phyloP scores from a whole-genome alignment of 2,797 vertebrate genomes.

The Myotis myotis region DNA sequence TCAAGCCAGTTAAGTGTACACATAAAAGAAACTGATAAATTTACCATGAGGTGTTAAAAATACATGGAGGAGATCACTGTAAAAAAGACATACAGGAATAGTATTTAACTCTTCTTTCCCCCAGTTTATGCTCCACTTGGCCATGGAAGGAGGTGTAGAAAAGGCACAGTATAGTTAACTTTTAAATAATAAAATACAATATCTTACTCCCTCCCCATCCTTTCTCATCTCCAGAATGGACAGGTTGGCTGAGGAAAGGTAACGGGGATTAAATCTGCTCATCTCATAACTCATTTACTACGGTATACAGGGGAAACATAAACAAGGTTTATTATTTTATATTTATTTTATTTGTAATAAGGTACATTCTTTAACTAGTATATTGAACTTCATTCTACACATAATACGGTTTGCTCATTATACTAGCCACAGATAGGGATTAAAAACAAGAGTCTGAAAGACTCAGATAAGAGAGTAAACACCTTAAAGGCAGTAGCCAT shows the following conservation, averaged over 20 bases:
- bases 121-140: not conserved
- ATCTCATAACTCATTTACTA: not conserved
- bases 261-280: not conserved
- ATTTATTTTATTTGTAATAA: not conserved
- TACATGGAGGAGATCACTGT: not conserved
- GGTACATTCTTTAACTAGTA: not conserved
- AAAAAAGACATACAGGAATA: not conserved
- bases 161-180: not conserved
- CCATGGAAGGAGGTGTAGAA: not conserved
- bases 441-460: not conserved
- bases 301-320: not conserved
- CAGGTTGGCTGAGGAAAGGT: not conserved
- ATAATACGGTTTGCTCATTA: not conserved
- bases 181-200: not conserved
- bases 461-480: not conserved
- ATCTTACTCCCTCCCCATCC: not conserved
- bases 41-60: not conserved
- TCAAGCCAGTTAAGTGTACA: not conserved
- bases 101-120: not conserved
- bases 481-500: no score
- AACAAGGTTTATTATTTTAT: not conserved
- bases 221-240: not conserved
- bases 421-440: not conserved
- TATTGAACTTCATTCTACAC: not conserved
- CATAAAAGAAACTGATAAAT: not conserved